These are phyloP conservation scores for Ylistrum balloti DNA, from an alignment of 1,140 invertebrate genomes.

Conservation along the genomic window DNA sequence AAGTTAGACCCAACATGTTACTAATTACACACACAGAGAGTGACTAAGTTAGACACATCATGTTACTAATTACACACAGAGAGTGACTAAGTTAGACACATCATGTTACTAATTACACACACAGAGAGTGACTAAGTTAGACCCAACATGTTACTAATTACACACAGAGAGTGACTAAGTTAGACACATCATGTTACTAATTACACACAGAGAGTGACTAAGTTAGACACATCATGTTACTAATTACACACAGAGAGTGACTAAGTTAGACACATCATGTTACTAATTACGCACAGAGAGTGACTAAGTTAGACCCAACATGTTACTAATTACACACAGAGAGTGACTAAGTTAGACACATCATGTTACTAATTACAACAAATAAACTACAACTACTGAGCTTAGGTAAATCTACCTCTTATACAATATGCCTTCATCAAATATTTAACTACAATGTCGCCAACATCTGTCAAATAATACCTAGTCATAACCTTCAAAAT, in stretches of 20 bases:
- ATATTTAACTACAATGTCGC: background rate
- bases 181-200: background rate
- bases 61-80: background rate
- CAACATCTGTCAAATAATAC: too few species aligned
- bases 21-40: too few species aligned
- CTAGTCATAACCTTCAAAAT: too few species aligned
- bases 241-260: background rate
- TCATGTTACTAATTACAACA: background rate
- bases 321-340: background rate
- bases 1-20: too few species aligned
- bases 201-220: background rate
- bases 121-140: background rate
- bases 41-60: too few species aligned
- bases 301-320: too few species aligned
- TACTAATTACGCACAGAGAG: background rate
- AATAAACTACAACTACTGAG: background rate
- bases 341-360: background rate
- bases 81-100: too few species aligned
- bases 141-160: background rate
- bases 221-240: too few species aligned
- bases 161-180: background rate
- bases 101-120: background rate
- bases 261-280: too few species aligned
- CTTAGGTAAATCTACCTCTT: background rate
- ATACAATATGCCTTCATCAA: background rate